Evolutionary conservation across 2,888 invertebrate species (phyloP), one percentile per base, ranked within the genome.

Genomic region (Caprella mutica): DNA sequence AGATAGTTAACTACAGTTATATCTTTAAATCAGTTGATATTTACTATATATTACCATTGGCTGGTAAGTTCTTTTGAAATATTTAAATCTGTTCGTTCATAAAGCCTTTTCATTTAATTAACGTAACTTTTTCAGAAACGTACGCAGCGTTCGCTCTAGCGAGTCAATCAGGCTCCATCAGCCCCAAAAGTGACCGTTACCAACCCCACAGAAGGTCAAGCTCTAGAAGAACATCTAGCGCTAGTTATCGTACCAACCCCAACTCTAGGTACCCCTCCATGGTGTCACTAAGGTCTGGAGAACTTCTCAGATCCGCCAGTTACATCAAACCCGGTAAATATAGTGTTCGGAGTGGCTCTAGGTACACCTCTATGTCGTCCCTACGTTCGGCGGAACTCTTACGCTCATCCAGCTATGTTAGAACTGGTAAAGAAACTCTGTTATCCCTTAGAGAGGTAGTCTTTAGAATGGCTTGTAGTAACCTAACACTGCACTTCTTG

Each of bases 131-230:
- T 48, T 12, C 54, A 63, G 63, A 63, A 48, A 63, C 63, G 5
- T 63, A 59, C 57, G 59, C 63, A 24, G 63, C 63, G 30, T 63
- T 63, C 42, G 59, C 63, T 23, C 56, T 63, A 23, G 63, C 63
- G 33, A 58, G 57, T 30, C 57, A 57, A 35, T 52, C 55, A 44
- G 56, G 53, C n/a, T 61, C 60, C 39, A 51, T 50, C 38, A 58
- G 56, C 50, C 44, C 55, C 12, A 29, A 46, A 21, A 63, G 59
- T 50, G 59, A 58, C 26, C 63, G 59, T 24, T 30, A 30, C 29
- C n/a, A n/a, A n/a, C 57, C 61, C 52, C 52, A 58, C 21, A 52
- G 48, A 12, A 48, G 63, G 19, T 57, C 59, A 38, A 59, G 59
- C 19, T 63, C 63, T 29, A 30, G 63, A 24, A 53, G 63, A 29